These are phyloP conservation scores for Sinotaia quadrata DNA, from an alignment of 2,888 invertebrate species.

Conservation along the genomic window DNA sequence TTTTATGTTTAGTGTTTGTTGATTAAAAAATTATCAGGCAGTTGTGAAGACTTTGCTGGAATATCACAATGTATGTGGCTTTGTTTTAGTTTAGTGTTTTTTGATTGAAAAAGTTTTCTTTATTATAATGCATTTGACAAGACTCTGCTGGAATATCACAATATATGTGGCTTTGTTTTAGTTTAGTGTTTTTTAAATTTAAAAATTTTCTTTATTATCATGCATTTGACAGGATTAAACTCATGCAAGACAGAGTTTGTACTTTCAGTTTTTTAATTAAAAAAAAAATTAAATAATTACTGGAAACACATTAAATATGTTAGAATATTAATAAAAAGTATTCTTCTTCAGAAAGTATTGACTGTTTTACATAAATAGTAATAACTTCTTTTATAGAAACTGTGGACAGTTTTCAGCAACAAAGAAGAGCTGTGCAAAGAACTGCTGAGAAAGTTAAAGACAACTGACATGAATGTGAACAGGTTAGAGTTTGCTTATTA, in stretches of 20 bases:
- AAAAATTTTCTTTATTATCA: too few relatives aligned
- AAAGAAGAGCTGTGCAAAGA: slow-evolving; percentile 31
- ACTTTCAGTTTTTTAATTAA: too few relatives aligned
- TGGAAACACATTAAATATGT: too few relatives aligned
- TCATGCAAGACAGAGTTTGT: too few relatives aligned
- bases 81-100: slow-evolving; percentile 24
- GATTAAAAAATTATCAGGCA: slow-evolving; percentile 27
- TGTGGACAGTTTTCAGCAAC: slow-evolving; percentile 41
- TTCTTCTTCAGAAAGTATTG: too few relatives aligned
- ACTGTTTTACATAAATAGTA: too few relatives aligned
- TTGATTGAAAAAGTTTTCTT: slow-evolving; percentile 42
- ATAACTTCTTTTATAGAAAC: slow-evolving; percentile 31
- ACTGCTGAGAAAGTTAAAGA: slow-evolving; percentile 28
- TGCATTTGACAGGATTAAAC: slow-evolving; percentile 52
- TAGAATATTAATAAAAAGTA: too few relatives aligned
- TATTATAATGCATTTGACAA: slow-evolving; percentile 49
- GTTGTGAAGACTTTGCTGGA: slow-evolving; percentile 57
- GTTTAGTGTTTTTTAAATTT: slow-evolving; percentile 40
- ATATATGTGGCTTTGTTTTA: slow-evolving; percentile 10
- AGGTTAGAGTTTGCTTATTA: slow-evolving; percentile 1
- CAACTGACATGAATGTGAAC: slow-evolving; percentile 11
- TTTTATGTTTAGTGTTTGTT: slow-evolving; percentile 37
- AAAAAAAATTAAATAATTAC: too few relatives aligned
- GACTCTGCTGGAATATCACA: slow-evolving; percentile 44
- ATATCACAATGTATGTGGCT: slow-evolving; percentile 21